Evolutionary conservation across 2,113 vertebrate genomes (phyloP).

Genomic region (Charina bottae): DNA sequence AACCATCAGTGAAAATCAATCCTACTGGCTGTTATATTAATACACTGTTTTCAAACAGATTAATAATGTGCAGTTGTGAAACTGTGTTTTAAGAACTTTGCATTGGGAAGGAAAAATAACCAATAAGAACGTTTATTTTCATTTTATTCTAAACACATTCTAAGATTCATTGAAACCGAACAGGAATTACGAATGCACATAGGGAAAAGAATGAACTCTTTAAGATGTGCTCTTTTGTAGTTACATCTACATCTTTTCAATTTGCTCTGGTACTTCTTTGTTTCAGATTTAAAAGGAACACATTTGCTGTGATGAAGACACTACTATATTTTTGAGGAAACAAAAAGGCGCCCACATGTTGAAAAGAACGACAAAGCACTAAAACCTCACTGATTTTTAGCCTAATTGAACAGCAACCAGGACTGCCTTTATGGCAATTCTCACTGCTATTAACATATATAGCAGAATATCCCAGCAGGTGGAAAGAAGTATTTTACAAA

Average conservation of each 20-base stretch:
- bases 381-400: conserved; percentile 34
- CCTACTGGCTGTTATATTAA: not conserved
- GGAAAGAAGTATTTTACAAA: conserved; percentile 24
- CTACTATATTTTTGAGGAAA: conserved; percentile 30
- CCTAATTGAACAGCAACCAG: conserved; percentile 45
- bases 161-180: conserved; percentile 29
- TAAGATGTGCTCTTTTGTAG: conserved; percentile 1
- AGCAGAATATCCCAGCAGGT: conserved; percentile 39
- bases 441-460: conserved; percentile 30
- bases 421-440: not conserved
- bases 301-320: conserved; percentile 26
- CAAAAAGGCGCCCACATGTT: conserved; percentile 17
- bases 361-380: conserved; percentile 35
- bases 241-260: conserved; percentile 11
- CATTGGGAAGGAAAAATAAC: conserved; percentile 32
- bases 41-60: not conserved
- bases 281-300: conserved; percentile 23
- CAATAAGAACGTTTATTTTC: conserved; percentile 23
- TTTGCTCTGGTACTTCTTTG: conserved; percentile 31
- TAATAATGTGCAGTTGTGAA: conserved; percentile 26
- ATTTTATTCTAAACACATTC: conserved; percentile 9
- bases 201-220: conserved; percentile 21
- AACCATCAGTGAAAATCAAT: not conserved
- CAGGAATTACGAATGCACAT: conserved; percentile 23
- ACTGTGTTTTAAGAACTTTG: conserved; percentile 22